A percentile compares a stretch with the other conserved stretches of the same genome.
Evolutionary conservation across 1,140 invertebrate species (phyloP).

Genomic region (Drosophila parvula): DNA sequence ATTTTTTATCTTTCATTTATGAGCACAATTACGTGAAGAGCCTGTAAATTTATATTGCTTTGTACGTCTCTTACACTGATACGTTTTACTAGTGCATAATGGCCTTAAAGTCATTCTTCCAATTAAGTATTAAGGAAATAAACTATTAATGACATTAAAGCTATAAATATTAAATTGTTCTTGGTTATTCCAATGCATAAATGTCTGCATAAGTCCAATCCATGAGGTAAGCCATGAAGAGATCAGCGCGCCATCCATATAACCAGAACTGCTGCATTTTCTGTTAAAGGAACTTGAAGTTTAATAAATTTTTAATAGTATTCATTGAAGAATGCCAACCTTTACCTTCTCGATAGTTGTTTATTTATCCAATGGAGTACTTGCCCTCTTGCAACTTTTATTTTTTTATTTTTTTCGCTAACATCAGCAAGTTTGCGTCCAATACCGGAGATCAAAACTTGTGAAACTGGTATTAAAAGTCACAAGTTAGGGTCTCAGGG

Average conservation of each 20-base stretch:
- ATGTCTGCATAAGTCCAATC: background rate
- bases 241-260: background rate
- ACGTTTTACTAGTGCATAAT: background rate
- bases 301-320: background rate
- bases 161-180: background rate
- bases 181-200: no score
- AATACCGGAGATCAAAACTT: slow-evolving; percentile 85
- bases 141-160: background rate
- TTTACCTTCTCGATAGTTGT: slow-evolving; percentile 8
- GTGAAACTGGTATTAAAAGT: slow-evolving; percentile 84
- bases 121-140: background rate
- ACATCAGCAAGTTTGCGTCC: slow-evolving; percentile 84
- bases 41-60: no score
- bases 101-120: no score
- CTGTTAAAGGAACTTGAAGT: slow-evolving; percentile 17
- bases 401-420: slow-evolving; percentile 50
- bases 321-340: background rate
- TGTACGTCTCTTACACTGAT: background rate
- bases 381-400: slow-evolving; percentile 1
- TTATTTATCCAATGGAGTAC: background rate
- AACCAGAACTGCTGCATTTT: slow-evolving; percentile 11
- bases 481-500: slow-evolving; percentile 85
- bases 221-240: background rate
- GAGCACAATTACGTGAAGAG: no score
- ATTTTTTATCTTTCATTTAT: no score